Conservation (phyloP, 2,888 invertebrate species). For the Lasioglossum villosulum region DNA sequence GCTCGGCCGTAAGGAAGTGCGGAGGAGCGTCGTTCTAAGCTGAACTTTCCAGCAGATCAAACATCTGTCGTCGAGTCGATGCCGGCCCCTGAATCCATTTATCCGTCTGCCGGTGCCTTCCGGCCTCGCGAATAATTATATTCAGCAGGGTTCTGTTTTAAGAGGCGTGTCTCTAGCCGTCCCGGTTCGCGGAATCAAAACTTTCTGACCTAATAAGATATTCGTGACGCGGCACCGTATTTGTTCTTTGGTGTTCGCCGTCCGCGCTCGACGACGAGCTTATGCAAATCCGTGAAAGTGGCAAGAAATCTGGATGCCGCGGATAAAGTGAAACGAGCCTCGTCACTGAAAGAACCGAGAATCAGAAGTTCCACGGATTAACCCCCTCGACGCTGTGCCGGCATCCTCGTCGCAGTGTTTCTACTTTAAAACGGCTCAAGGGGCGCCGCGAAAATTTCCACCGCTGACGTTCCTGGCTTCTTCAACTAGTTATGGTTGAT, state of each 20-base stretch:
- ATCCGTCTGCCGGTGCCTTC: constrained; percentile 41
- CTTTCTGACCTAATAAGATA: constrained; percentile 73
- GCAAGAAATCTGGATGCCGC: constrained; percentile 2
- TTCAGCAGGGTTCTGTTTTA: constrained; percentile 70
- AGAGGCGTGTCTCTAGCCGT: constrained; percentile 46
- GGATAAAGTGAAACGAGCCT: background rate
- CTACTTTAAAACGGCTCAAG: background rate
- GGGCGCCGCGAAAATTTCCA: background rate
- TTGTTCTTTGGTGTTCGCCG: constrained; percentile 60
- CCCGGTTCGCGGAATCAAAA: constrained; percentile 65
- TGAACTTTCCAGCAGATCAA: constrained; percentile 65
- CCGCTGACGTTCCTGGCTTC: background rate
- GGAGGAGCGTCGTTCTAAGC: constrained; percentile 21
- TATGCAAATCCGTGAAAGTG: constrained; percentile 64
- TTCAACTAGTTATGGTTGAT: background rate
- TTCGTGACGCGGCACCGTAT: constrained; percentile 59
- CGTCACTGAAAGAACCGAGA: constrained; percentile 17
- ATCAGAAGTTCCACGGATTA: constrained; percentile 24
- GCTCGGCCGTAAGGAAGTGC: constrained; percentile 8
- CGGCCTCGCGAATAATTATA: constrained; percentile 66
- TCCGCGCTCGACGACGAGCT: constrained; percentile 35
- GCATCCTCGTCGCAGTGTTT: background rate
- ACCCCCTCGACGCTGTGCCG: background rate
- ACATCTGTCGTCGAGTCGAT: constrained; percentile 63
- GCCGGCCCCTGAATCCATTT: constrained; percentile 58